Percentiles rank a stretch among this genome's conserved stretches.
These are phyloP conservation scores for Diadophis punctatus DNA, from an alignment of 2,113 vertebrate genomes.

Conservation along the genomic window DNA sequence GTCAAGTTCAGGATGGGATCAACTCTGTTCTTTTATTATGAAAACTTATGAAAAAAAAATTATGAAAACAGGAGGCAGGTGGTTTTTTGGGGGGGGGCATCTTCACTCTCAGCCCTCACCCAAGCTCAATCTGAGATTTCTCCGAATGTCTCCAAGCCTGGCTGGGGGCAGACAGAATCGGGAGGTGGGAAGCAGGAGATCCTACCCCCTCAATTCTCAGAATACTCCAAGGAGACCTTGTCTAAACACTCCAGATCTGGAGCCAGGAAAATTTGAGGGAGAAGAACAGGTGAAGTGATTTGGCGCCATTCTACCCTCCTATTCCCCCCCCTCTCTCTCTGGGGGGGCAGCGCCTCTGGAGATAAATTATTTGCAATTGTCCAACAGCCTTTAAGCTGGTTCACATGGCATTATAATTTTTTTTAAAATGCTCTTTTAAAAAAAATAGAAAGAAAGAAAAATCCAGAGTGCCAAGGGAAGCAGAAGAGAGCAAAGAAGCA, in stretches of 20 bases:
- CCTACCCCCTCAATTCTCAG: not conserved
- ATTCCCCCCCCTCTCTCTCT: not conserved
- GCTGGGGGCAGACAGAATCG: not conserved
- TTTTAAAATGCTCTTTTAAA: not conserved
- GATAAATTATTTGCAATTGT: conserved; percentile 33
- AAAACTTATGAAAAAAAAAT: too few species aligned
- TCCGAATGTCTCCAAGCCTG: not conserved
- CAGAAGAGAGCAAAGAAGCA: too few species aligned
- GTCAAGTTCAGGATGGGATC: not conserved
- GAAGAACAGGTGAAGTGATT: conserved; percentile 51
- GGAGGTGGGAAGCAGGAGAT: too few species aligned
- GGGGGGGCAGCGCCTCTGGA: conserved; percentile 13
- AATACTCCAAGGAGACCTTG: conserved; percentile 19
- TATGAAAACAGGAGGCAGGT: not conserved
- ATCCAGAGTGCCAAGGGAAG: not conserved
- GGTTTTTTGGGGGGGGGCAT: not conserved
- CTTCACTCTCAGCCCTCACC: not conserved
- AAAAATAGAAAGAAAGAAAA: not conserved
- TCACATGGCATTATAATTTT: not conserved
- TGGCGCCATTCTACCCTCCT: not conserved
- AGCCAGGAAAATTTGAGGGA: conserved; percentile 43
- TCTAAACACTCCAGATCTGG: conserved; percentile 30
- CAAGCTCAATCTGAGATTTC: not conserved
- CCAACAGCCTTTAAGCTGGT: not conserved
- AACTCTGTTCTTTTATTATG: not conserved